Evolutionary conservation across 2,888 invertebrate genomes (phyloP).

Genomic region (Buathra laborator): DNA sequence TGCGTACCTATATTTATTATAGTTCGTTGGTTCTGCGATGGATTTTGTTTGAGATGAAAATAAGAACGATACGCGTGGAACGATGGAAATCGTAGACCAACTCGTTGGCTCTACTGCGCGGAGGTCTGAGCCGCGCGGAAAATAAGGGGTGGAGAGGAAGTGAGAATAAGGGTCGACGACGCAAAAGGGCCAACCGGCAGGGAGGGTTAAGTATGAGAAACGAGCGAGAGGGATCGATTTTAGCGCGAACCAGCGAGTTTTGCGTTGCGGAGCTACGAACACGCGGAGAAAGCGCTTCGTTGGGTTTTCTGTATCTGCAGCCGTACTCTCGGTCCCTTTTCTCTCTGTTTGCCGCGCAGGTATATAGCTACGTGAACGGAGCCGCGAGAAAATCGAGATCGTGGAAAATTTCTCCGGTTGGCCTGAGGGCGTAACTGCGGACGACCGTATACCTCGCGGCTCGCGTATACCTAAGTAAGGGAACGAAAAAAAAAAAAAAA

Average conservation of each 20-base stretch:
- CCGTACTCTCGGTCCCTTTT: conserved; percentile 45
- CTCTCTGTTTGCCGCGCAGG: conserved; percentile 60
- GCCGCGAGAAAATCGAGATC: conserved; percentile 62
- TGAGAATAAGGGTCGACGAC: conserved; percentile 32
- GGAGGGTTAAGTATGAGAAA: conserved; percentile 71
- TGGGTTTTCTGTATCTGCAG: conserved; percentile 55
- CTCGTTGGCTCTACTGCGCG: not conserved
- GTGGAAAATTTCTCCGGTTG: conserved; percentile 39
- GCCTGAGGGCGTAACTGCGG: conserved; percentile 55
- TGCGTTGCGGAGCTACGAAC: conserved; percentile 51
- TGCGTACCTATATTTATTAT: not conserved
- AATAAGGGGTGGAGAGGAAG: conserved; percentile 40
- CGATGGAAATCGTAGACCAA: conserved; percentile 3
- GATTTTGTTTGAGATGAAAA: not conserved
- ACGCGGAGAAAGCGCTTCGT: conserved; percentile 51
- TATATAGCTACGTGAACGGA: conserved; percentile 31
- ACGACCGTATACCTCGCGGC: conserved; percentile 49
- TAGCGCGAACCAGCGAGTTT: conserved; percentile 63
- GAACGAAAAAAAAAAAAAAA: conserved; percentile 9
- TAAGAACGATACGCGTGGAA: not conserved
- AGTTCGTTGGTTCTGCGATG: not conserved
- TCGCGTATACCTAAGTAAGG: not conserved
- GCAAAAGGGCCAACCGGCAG: conserved; percentile 48
- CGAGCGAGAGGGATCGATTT: conserved; percentile 71
- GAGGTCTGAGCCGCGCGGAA: conserved; percentile 53